Evolutionary conservation across 2,888 invertebrate genomes (phyloP), one percentile per base, ranked within the genome.

Genomic region (Phasia obesa): DNA sequence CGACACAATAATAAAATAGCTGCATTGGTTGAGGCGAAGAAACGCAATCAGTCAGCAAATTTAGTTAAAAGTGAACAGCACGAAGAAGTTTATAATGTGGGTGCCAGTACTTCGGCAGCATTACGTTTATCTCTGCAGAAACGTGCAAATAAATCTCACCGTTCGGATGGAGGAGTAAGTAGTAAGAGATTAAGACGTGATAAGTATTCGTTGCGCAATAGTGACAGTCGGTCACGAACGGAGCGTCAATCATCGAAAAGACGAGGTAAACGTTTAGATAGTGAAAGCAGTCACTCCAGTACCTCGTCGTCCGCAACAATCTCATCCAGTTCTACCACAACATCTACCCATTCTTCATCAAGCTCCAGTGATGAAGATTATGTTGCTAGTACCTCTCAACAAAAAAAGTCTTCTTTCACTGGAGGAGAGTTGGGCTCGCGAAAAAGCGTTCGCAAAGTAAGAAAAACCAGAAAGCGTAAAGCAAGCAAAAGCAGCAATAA

Each of bases 41-140:
- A 75, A 13, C 65, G 71, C n/a, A 81, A 62, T 25, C 71, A 80
- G 11, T 42, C 51, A 73, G 44, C 71, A 4, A 84, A 77, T 35
- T 17, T 65, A 15, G 79, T 73, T 1, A 82, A 81, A 27, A 75
- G 83, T 70, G 84, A 84, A 9, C 70, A 70, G 19, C 60, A 76
- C 7, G 84, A 84, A 4, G 88, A 89, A 17, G 81, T 89, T 17
- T 90, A 87, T 35, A 88, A 88, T 78, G 83, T 90, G 85, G 90
- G 90, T 1, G 89, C 90, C 64, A 86, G 86, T 35, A 86, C 90
- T 5, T 90, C 91, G 69, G 87, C 88, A 0, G 90, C 90, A 0
- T 75, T 90, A 0, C 86, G 88, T 31, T 87, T 89, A 23, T 87
- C 82, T 5, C 71, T 87, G 2, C 87, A 87, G 25, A 88, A 87